Percentiles rank a stretch among this genome's conserved stretches.
These are phyloP conservation scores for Adrianichthys oophorus DNA, from an alignment of 2,797 vertebrate species.

Conservation along the genomic window DNA sequence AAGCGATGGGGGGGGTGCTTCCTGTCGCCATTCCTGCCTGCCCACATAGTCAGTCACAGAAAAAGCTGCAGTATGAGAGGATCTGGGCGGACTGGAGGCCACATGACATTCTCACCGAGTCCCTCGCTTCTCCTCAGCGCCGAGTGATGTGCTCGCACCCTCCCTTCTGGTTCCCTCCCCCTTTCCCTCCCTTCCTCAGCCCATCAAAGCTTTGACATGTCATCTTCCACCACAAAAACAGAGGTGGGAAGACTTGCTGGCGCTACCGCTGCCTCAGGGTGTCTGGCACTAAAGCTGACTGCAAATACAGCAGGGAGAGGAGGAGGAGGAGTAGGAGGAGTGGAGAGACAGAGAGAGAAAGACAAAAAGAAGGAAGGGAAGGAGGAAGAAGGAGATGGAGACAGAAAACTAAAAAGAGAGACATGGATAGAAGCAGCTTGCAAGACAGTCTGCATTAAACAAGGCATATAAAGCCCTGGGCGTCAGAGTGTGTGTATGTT, in stretches of 20 bases:
- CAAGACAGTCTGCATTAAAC: constrained; percentile 47
- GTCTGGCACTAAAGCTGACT: constrained; percentile 87
- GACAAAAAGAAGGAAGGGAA: constrained; percentile 43
- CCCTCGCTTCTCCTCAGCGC: constrained; percentile 63
- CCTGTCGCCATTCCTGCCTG: constrained; percentile 81
- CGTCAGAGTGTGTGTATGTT: constrained; percentile 64
- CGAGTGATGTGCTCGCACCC: constrained; percentile 75
- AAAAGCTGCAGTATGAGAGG: constrained; percentile 60
- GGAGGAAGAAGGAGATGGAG: constrained; percentile 46
- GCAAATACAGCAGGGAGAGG: constrained; percentile 80
- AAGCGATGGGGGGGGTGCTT: constrained; percentile 48
- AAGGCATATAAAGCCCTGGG: constrained; percentile 59
- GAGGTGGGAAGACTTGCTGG: constrained; percentile 89
- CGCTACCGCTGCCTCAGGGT: constrained; percentile 87
- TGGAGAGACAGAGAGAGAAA: constrained; percentile 51
- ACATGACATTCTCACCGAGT: constrained; percentile 81
- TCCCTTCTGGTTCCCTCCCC: constrained; percentile 62
- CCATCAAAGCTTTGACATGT: constrained; percentile 87
- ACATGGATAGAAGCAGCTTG: constrained; percentile 28
- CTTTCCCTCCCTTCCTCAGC: constrained; percentile 75
- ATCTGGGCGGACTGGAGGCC: constrained; percentile 79
- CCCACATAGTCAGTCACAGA: constrained; percentile 79
- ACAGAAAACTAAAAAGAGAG: constrained; percentile 47
- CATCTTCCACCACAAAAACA: constrained; percentile 88
- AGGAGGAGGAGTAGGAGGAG: constrained; percentile 58